These are phyloP conservation scores for Hydrotaea cyrtoneurina DNA, from an alignment of 2,888 invertebrate genomes.

Conservation along the genomic window DNA sequence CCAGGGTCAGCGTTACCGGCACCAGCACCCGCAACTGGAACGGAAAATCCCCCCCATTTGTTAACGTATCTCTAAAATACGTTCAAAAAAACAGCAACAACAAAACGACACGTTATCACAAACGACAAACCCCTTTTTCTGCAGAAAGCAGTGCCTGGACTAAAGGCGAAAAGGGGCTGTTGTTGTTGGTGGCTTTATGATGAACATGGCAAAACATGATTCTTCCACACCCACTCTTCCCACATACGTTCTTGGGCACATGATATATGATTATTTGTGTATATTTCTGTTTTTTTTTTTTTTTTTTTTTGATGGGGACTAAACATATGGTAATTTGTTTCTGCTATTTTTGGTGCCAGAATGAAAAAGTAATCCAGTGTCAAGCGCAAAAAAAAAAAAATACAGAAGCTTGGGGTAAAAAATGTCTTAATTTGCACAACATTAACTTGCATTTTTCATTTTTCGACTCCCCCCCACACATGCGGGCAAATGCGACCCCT, in stretches of 20 bases:
- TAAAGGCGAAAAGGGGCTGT: slow-evolving; percentile 18
- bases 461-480: slow-evolving; percentile 27
- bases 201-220: slow-evolving; percentile 59
- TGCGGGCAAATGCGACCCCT: slow-evolving; percentile 43
- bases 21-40: background rate
- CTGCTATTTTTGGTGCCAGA: slow-evolving; percentile 39
- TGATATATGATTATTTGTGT: slow-evolving; percentile 67
- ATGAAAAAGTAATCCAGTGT: slow-evolving; percentile 17
- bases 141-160: background rate
- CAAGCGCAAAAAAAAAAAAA: slow-evolving; percentile 41
- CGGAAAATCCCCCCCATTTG: slow-evolving; percentile 38
- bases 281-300: too few relatives aligned
- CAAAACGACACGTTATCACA: background rate
- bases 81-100: slow-evolving; percentile 30
- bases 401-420: slow-evolving; percentile 52
- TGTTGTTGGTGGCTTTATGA: slow-evolving; percentile 43
- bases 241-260: background rate
- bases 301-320: slow-evolving; percentile 43
- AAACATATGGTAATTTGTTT: slow-evolving; percentile 58
- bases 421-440: slow-evolving; percentile 71
- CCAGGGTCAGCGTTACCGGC: background rate
- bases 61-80: slow-evolving; percentile 55
- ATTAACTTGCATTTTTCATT: slow-evolving; percentile 69
- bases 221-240: background rate
- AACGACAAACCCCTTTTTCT: slow-evolving; percentile 57